Evolutionary conservation across 2,797 vertebrate genomes (phyloP).

Genomic region (Cryptoblepharus egeriae): DNA sequence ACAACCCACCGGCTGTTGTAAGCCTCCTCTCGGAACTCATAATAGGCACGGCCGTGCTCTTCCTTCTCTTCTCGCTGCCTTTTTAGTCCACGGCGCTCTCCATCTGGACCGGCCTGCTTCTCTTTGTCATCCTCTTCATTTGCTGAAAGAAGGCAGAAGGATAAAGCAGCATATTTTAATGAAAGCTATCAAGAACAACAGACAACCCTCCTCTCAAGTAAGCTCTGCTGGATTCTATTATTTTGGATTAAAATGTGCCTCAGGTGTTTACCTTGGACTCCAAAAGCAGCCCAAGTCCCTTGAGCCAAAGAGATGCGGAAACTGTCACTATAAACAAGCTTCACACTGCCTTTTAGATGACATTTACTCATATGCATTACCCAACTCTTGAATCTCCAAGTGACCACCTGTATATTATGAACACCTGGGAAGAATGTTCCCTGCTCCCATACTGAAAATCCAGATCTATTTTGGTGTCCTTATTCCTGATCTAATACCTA

Average conservation of each 20-base stretch:
- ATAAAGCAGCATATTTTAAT: conserved; percentile 49
- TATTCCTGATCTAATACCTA: too few species aligned
- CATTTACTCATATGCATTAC: not conserved
- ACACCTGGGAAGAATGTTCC: not conserved
- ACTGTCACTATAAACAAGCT: not conserved
- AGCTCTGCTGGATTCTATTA: not conserved
- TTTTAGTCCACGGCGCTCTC: conserved; percentile 71
- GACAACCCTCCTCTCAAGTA: not conserved
- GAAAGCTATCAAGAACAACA: not conserved
- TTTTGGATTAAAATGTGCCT: not conserved
- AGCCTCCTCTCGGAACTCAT: conserved; percentile 94
- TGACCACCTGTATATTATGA: not conserved
- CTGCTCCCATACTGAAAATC: too few species aligned
- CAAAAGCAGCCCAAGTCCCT: not conserved
- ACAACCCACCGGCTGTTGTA: conserved; percentile 86
- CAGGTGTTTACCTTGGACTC: not conserved
- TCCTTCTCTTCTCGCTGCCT: conserved; percentile 76
- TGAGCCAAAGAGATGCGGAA: not conserved
- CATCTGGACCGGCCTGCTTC: conserved; percentile 67
- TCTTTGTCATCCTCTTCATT: conserved; percentile 71
- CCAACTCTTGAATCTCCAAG: not conserved
- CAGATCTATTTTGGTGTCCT: too few species aligned
- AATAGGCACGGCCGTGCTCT: conserved; percentile 87
- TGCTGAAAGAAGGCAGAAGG: conserved; percentile 52
- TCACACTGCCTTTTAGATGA: not conserved